These are phyloP conservation scores for Bergia puertoricense DNA, from an alignment of 92 coral and sea anemone species.

Conservation along the genomic window DNA sequence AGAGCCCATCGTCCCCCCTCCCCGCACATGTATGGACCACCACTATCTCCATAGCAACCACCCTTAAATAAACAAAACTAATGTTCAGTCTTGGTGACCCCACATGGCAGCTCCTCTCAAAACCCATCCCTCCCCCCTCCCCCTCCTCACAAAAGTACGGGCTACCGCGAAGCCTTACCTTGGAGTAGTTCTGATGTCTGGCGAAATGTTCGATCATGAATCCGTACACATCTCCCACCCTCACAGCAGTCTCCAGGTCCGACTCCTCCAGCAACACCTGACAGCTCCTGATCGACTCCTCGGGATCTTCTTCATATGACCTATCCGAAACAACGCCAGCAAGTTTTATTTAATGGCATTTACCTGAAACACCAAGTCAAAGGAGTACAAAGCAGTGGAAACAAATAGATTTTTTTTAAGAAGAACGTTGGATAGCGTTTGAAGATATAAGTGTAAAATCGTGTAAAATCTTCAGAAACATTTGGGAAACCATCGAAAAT, in stretches of 20 bases:
- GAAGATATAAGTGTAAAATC: no score
- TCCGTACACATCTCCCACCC: slow-evolving; percentile 98
- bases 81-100: slow-evolving; percentile 13
- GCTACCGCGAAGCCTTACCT: slow-evolving; percentile 54
- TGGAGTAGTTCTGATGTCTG: slow-evolving; percentile 83
- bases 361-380: not conserved
- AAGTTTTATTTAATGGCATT: not conserved
- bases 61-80: not conserved
- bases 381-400: not conserved
- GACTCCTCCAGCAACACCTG: slow-evolving; percentile 92
- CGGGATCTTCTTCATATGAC: slow-evolving; percentile 90
- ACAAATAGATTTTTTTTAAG: no score
- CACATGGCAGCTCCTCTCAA: slow-evolving; percentile 62
- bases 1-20: slow-evolving; percentile 50
- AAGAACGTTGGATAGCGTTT: no score
- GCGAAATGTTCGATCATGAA: slow-evolving; percentile 93
- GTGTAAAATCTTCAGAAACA: no score
- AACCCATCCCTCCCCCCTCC: not conserved
- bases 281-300: slow-evolving; percentile 88
- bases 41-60: slow-evolving; percentile 65
- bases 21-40: slow-evolving; percentile 60
- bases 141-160: slow-evolving; percentile 56
- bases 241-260: slow-evolving; percentile 95
- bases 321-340: slow-evolving; percentile 42
- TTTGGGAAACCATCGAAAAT: no score